A percentile compares a stretch with the other conserved stretches of the same genome.
phyloP scores from a whole-genome alignment of 2,888 invertebrate genomes.

The Tipula lateralis region DNA sequence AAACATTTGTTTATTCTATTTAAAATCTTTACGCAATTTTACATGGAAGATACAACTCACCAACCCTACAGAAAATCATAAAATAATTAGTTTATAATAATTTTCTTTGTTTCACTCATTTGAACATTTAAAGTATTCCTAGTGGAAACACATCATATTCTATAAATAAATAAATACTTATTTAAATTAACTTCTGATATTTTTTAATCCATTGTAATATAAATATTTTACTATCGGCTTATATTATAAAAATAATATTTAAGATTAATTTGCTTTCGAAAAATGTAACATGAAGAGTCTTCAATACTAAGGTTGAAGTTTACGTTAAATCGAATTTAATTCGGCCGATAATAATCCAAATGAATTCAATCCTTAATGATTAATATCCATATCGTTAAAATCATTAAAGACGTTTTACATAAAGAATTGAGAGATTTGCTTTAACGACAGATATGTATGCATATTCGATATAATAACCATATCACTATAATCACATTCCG shows the following conservation, averaged over 20 bases:
- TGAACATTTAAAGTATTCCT: not conserved
- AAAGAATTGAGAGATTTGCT: not conserved
- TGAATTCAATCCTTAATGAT: not conserved
- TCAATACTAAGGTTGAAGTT: not conserved
- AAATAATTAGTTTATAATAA: not conserved
- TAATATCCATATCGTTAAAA: not conserved
- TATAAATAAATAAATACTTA: not conserved
- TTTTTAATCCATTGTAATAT: not conserved
- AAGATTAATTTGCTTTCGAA: not conserved
- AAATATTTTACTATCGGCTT: not conserved
- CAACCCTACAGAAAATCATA: not conserved
- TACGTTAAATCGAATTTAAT: not conserved
- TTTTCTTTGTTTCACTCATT: not conserved
- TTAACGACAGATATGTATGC: not conserved
- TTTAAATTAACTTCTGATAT: not conserved
- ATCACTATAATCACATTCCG: not conserved
- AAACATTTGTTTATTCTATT: too few species aligned
- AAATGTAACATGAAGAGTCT: not conserved
- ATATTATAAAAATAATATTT: not conserved
- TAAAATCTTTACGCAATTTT: too few species aligned
- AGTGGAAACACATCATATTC: not conserved
- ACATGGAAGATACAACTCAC: not conserved
- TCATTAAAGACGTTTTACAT: not conserved
- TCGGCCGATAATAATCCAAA: not conserved
- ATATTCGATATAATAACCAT: not conserved